Evolutionary conservation across 1,140 invertebrate genomes (phyloP).

Genomic region (Coenobita brevimanus): DNA sequence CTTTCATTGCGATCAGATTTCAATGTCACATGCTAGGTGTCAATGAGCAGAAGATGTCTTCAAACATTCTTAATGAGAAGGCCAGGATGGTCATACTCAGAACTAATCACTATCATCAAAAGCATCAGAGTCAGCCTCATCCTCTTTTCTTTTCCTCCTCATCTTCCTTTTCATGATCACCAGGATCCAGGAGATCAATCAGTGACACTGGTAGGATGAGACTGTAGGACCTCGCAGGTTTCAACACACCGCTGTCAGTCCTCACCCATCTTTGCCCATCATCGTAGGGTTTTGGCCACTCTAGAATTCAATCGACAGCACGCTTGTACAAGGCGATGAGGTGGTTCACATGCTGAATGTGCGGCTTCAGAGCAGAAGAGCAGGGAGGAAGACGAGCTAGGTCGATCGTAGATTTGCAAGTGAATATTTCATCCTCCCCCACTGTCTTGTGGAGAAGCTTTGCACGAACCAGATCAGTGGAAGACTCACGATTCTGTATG

Average conservation of each 20-base stretch:
- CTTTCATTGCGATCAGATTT: not conserved
- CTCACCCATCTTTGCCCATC: constrained; percentile 29
- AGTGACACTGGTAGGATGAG: not conserved
- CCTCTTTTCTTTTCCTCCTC: constrained; percentile 2
- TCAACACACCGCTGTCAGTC: constrained; percentile 30
- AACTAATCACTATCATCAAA: not conserved
- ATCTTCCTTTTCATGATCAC: not conserved
- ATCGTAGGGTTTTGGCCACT: constrained; percentile 15
- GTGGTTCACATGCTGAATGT: constrained; percentile 25
- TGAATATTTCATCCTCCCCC: constrained; percentile 13
- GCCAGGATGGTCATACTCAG: not conserved
- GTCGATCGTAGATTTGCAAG: constrained; percentile 10
- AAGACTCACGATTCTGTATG: constrained; percentile 17
- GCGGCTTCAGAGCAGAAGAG: constrained; percentile 22
- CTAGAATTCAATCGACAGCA: constrained; percentile 4
- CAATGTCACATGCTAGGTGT: not conserved
- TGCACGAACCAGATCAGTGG: constrained; percentile 20
- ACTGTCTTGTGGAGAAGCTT: constrained; percentile 23
- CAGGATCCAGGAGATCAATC: constrained; percentile 25
- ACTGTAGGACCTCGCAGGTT: constrained; percentile 14
- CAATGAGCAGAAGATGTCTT: not conserved
- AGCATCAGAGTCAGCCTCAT: constrained; percentile 25
- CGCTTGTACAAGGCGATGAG: constrained; percentile 10
- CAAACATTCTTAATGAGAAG: not conserved
- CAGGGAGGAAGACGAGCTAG: constrained; percentile 15